Evolutionary conservation across 2,888 invertebrate genomes (phyloP).

Genomic region (Cantharis rustica): DNA sequence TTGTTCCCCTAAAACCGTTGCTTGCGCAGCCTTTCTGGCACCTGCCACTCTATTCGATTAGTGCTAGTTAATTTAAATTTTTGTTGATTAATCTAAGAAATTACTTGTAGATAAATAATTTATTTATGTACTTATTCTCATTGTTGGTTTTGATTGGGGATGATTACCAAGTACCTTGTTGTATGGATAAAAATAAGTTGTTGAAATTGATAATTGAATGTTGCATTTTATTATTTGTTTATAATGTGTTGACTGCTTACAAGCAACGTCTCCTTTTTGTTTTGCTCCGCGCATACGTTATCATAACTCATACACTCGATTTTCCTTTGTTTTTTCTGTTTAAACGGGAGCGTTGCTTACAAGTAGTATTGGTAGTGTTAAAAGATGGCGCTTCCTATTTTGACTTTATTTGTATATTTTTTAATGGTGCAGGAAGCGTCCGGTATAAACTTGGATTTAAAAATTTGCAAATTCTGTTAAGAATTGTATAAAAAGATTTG

Average conservation of each 20-base stretch:
- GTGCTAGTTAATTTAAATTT: neutral
- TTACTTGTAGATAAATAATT: neutral
- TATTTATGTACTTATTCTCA: neutral
- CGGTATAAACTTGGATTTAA: neutral
- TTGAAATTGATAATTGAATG: neutral
- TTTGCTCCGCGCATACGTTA: neutral
- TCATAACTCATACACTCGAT: neutral
- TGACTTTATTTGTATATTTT: neutral
- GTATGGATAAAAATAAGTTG: neutral
- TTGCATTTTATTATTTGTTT: neutral
- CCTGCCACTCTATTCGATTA: neutral
- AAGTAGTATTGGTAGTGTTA: neutral
- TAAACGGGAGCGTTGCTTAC: neutral
- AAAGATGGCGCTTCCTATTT: neutral
- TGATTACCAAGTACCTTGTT: neutral
- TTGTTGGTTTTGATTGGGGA: neutral
- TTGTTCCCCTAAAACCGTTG: neutral
- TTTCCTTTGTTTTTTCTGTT: neutral
- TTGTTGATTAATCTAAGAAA: neutral
- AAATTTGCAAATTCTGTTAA: constrained; percentile 5
- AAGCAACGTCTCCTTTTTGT: neutral
- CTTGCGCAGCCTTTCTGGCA: neutral
- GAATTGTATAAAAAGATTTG: constrained; percentile 15
- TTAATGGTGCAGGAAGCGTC: neutral
- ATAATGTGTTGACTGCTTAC: neutral